Percentiles rank a stretch among this genome's conserved stretches.
These are phyloP conservation scores for Catamblyrhynchus diadema DNA, from an alignment of 2,797 vertebrate species.

Conservation along the genomic window DNA sequence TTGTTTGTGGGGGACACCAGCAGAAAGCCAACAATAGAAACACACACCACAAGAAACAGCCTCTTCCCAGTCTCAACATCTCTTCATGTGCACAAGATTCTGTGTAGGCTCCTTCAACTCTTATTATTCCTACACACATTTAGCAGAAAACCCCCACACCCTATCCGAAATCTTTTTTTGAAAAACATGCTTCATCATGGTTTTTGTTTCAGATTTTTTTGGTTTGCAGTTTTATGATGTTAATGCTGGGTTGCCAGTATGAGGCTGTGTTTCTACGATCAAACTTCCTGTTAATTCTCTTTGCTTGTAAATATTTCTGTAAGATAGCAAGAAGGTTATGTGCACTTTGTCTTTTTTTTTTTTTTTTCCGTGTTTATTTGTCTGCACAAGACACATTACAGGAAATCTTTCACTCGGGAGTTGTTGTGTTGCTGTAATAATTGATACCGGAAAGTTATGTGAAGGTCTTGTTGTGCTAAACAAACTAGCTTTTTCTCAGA, in stretches of 20 bases:
- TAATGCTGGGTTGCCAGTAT: background rate
- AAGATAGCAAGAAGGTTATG: constrained; percentile 29
- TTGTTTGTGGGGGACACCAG: background rate
- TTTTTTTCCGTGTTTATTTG: constrained; percentile 23
- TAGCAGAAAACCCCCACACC: background rate
- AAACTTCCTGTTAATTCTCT: constrained; percentile 47
- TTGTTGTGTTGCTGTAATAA: constrained; percentile 65
- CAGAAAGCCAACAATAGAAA: background rate
- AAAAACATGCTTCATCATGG: background rate
- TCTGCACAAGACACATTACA: constrained; percentile 57
- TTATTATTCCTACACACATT: background rate
- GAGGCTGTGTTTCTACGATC: background rate
- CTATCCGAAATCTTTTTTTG: background rate
- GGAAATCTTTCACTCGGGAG: constrained; percentile 73
- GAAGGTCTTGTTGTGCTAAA: constrained; percentile 76
- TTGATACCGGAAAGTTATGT: constrained; percentile 75
- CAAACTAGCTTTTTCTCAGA: constrained; percentile 69
- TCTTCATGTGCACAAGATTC: background rate
- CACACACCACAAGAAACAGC: background rate
- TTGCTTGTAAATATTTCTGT: constrained; percentile 16
- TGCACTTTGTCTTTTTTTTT: constrained; percentile 38
- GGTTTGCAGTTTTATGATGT: background rate
- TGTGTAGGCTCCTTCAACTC: background rate
- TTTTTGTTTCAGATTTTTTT: background rate
- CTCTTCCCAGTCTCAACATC: background rate